Base-by-base conservation (phyloP, 2,888 invertebrate genomes). In the Strigamia transsilvanica region DNA sequence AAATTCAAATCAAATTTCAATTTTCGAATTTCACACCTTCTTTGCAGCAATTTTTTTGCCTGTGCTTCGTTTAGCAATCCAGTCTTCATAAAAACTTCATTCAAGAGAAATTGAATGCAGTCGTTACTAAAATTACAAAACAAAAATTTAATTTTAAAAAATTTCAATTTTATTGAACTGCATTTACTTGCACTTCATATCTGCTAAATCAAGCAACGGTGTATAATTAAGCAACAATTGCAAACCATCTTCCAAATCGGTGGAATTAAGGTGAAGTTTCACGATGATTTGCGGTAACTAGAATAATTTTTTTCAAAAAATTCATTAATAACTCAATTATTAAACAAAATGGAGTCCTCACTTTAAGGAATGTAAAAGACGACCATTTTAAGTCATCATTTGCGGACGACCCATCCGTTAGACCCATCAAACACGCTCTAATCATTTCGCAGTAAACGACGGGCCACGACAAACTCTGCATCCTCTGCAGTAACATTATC, bases 311-410 rank as follows among this genome's bases (percentile, higher is more conserved):
- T 5, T 34, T 9, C 1, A 6, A 15, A 15, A 18, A 10, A 51
- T 10, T 51, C 27, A 18, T 51, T 10, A 51, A 13, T 51, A 18
- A 51, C 1, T 18, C 4, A 18, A 51, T 18, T 18, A 10, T 18
- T 18, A 51, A n/a, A 0, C 18, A 13, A 15, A 51, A 51, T 18
- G 9, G 15, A 79, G 10, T 10, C 5, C 42, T 95, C 80, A 97
- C 92, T 90, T 97, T 97, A 10, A 98, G 90, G 87, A 97, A 97
- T 0, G 95, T 94, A 87, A 97, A 97, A 12, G 97, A 96, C 15
- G 96, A 95, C 96, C 97, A 97, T 86, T 96, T 92, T 5, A 96
- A 93, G 86, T 97, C 96, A 85, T 94, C 94, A 10, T 93, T 91
- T 77, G 93, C 94, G 85, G 93, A 94, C 81, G 93, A 93, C 0